Evolutionary conservation across 2,113 vertebrate genomes (phyloP), one percentile per base, ranked within the genome.

Genomic region (Ondatra zibethicus): DNA sequence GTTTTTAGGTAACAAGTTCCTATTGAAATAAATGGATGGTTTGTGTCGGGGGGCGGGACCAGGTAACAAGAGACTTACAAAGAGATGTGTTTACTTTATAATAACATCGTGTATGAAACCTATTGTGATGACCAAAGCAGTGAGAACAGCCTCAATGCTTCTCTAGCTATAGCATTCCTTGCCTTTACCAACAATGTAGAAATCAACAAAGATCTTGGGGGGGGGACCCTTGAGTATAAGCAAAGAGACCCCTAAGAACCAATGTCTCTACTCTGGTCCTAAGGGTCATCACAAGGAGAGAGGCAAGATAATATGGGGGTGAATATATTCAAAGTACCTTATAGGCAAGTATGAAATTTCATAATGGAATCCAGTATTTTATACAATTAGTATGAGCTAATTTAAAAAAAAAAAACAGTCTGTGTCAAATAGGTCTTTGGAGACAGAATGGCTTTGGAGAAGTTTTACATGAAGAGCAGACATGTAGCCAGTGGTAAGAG

Each of bases 371-470:
- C 52, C 36, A 61, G 10, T 61, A 33, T 75, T 75, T 75, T 58
- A 42, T 75, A 21, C 70, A 89, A 42, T 75, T 73, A 75, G 52
- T n/a, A 61, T 33, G 21, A 19, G 36, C 52, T 89, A 42, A 75
- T 58, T 47, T 55, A 17, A 14, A 10, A 70, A 87, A 70, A 87
- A 50, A 87, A 36, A 88, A 88, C 13, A 36, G 72, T 50, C 52
- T 82, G 42, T 77, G 19, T 47, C 61, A 77, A 27, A 73, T 82
- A 50, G 70, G 14, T 47, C 33, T 21, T 90, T 36, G 25, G 63
- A 39, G 81, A 68, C 39, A 91, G 65, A 52, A 65, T 29, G 39
- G 61, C 52, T 95, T 91, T 95, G 76, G 50, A 82, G 61, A 96
- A 89, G 58, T 66, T 93, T 42, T 93, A 4, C 21, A 33, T 88